Evolutionary conservation across 2,888 invertebrate genomes (phyloP), one percentile per base, ranked within the genome.

Genomic region (Dynastes maya): DNA sequence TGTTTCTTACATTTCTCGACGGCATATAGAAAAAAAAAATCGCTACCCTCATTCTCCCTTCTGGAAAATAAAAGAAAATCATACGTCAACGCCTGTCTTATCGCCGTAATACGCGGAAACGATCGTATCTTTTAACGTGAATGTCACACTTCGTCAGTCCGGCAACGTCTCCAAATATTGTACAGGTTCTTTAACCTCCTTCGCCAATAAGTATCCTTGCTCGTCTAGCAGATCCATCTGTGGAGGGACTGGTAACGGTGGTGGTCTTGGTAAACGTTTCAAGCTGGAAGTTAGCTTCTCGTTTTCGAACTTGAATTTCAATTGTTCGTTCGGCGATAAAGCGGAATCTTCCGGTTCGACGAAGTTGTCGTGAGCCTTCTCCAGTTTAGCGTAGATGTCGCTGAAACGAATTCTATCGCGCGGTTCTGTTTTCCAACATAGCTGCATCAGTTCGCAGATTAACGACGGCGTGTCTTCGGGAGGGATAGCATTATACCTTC

Each of bases 381-480:
- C 92, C 78, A 95, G 88, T 83, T 92, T 92, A 49, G 91, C 91
- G 86, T 92, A 91, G 82, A 96, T 94, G 81, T 94, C 93, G 32
- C 92, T 88, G 85, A 97, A 96, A 22, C 91, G 92, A 65, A 94
- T 91, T 72, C 97, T 90, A 83, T 96, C 94, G 76, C 92, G 91
- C 0, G 96, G 95, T 83, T 96, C 96, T 0, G 93, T 92, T 85
- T 94, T 93, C 96, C 96, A 96, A 84, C 96, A 96, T 13, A 92
- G 92, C 8, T 91, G 91, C 95, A 96, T 96, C 81, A 96, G 88
- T 79, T 94, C 93, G 83, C 93, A 93, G 5, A 95, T 92, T 75
- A 93, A 90, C 0, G 92, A 88, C 0, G 95, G 95, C 84, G 95
- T 95, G 83, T 94, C 94, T 80, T 95, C 94, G 0, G 96, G 96